Base-by-base conservation (phyloP, 1,140 invertebrate species). In the Brachionus angularis region DNA sequence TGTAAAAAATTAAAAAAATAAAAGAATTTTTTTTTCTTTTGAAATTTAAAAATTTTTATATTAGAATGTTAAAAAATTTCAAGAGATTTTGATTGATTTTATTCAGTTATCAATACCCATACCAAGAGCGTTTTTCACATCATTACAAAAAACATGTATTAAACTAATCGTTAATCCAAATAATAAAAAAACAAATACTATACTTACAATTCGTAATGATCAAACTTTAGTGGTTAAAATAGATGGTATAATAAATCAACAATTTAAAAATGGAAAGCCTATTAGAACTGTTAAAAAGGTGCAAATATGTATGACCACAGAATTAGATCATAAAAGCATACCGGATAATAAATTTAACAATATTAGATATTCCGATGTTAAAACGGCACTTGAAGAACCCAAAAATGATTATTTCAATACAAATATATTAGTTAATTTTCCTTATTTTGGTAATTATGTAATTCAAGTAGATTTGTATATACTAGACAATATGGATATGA, bases 401-500 rank as follows among this genome's bases (percentile, higher is more conserved):
- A 50, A 46, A 29, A 50, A 67, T n/a, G 62, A 67, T 23, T 67
- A 47, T 67, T 67, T 67, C 18, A 67, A 18, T 5, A 31, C 42
- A 31, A 67, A 46, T 29, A 31, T 67, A 25, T 27, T 67, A 5
- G 29, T 67, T 23, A 67, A 34, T 25, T 67, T 67, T 67, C 62
- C 62, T 14, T 67, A 67, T 50, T 67, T 67, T 67, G 62, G 62
- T 4, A 67, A 67, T 50, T 67, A 67, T 33, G 16, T 67, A 46
- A 67, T 67, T 5, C 62, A 67, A 47, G 62, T 67, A 31, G 62
- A 67, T 16, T 34, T 67, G 25, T 67, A 67, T 36, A 50, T 50
- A 8, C 23, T 67, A n/a, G 62, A 67, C 10, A 50, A 67, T 27
- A 47, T 8, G 16, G 62, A 67, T 36, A 50, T 67, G 42, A 67